Base-by-base conservation (phyloP, 2,797 vertebrate genomes). In the Halcyon chelicuti region DNA sequence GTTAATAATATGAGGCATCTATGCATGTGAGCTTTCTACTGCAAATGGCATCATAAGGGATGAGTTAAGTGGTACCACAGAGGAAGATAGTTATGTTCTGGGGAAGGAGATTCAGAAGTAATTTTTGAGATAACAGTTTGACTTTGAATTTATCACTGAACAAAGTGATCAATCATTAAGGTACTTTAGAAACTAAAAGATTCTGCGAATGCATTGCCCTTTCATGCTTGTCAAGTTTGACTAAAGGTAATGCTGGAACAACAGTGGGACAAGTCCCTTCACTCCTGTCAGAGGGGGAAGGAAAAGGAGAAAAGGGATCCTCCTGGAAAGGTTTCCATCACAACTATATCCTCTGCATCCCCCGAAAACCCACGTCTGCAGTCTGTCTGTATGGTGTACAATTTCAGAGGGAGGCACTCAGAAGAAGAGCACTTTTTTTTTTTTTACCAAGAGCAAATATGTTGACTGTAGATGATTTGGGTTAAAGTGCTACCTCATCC, bases 71-170 rank as follows among this genome's bases (percentile, higher is more conserved):
- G 25, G 37, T 63, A 83, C 79, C 35, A 51, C 37, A 58, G 77
- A 70, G 31, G 19, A 61, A 51, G 35, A 57, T n/a, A 70, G 46
- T 58, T 82, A 7, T 40, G 8, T 82, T 91, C 29, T 55, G 35
- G 51, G 22, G 39, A 71, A 85, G 51, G 63, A 86, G 66, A 37
- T 51, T 79, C 54, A 89, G 74, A 86, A 94, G 49, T 63, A 5
- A 52, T 79, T 93, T 86, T 40, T 37, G 44, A 80, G 62, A 65
- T 74, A 39, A 73, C 52, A 54, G 28, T 79, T 81, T 62, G 70
- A 72, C 65, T 95, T 83, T 49, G 60, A 83, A 49, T 94, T 74
- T 96, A 72, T 47, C 42, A 74, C 29, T 91, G 73, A 91, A 87
- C 12, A 65, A 51, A 73, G 37, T 51, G 37, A 94, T 91, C 77